Conservation (phyloP, 2,888 invertebrate species). For the Cotesia congregata region DNA sequence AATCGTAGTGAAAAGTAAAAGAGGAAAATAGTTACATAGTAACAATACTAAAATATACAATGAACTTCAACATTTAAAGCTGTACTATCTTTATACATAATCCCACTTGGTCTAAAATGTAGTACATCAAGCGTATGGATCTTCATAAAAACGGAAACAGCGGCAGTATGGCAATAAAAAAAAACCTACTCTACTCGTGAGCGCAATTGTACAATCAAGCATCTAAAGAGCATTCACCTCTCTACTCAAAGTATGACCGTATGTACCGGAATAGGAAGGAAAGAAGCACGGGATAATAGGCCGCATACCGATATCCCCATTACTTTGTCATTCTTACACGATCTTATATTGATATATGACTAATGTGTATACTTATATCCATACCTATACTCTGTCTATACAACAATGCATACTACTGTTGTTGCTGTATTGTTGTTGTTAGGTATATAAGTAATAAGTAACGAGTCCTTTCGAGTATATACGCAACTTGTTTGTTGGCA, state of each 20-base stretch:
- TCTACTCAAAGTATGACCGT: constrained; percentile 13
- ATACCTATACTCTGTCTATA: neutral
- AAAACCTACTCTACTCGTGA: constrained; percentile 10
- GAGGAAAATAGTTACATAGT: neutral
- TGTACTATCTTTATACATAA: neutral
- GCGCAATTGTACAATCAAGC: constrained; percentile 30
- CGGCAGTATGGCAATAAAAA: constrained; percentile 34
- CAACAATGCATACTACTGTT: neutral
- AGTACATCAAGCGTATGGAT: constrained; percentile 8
- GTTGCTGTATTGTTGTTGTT: neutral
- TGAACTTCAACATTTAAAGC: constrained; percentile 2
- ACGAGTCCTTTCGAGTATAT: neutral
- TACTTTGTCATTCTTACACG: constrained; percentile 58
- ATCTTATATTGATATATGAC: constrained; percentile 61
- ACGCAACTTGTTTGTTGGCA: neutral
- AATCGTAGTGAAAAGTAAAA: neutral
- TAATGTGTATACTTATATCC: constrained; percentile 44
- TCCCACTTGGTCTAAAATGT: neutral
- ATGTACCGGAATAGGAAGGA: constrained; percentile 19
- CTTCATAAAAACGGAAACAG: constrained; percentile 31
- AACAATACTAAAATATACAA: constrained; percentile 13
- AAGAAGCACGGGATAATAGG: constrained; percentile 48
- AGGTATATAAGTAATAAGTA: neutral
- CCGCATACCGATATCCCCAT: constrained; percentile 59
- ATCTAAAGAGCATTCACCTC: constrained; percentile 35